Percentiles rank a stretch among this genome's conserved stretches.
Conservation (phyloP, 1,140 invertebrate species). For the Harpegnathos saltator region DNA sequence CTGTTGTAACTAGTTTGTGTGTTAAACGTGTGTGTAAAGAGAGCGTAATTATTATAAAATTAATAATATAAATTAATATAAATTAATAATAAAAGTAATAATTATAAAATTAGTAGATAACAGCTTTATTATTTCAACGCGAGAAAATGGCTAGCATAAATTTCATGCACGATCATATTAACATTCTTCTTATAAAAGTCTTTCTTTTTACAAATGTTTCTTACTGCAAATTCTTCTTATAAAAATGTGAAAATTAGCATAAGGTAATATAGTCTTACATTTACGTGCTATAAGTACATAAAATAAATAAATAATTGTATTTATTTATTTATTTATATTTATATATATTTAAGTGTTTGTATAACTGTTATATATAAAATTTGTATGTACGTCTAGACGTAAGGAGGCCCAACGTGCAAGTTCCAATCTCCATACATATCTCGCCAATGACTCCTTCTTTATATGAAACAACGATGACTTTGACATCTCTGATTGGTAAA, state of each 20-base stretch:
- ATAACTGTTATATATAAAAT: not conserved
- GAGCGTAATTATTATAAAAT: too few relatives aligned
- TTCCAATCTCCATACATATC: conserved; percentile 64
- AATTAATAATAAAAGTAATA: too few relatives aligned
- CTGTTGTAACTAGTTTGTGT: too few relatives aligned
- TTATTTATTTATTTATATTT: not conserved
- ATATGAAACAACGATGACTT: conserved; percentile 56
- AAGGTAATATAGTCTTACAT: not conserved
- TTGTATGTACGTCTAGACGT: conserved; percentile 58
- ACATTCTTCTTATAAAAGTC: too few relatives aligned
- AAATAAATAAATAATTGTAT: not conserved
- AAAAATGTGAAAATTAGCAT: not conserved
- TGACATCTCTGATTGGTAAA: conserved; percentile 63
- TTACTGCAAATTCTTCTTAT: too few relatives aligned
- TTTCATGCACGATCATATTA: too few relatives aligned
- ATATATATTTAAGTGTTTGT: not conserved
- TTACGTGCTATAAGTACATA: not conserved
- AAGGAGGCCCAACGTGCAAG: not conserved
- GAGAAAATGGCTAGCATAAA: too few relatives aligned
- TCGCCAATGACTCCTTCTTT: conserved; percentile 25
- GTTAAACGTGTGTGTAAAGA: too few relatives aligned
- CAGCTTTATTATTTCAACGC: too few relatives aligned
- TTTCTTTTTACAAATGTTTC: too few relatives aligned
- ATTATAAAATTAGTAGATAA: too few relatives aligned
- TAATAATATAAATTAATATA: too few relatives aligned